Evolutionary conservation across 2,797 vertebrate genomes (phyloP), one percentile per base, ranked within the genome.

Genomic region (Naso thynnoides): DNA sequence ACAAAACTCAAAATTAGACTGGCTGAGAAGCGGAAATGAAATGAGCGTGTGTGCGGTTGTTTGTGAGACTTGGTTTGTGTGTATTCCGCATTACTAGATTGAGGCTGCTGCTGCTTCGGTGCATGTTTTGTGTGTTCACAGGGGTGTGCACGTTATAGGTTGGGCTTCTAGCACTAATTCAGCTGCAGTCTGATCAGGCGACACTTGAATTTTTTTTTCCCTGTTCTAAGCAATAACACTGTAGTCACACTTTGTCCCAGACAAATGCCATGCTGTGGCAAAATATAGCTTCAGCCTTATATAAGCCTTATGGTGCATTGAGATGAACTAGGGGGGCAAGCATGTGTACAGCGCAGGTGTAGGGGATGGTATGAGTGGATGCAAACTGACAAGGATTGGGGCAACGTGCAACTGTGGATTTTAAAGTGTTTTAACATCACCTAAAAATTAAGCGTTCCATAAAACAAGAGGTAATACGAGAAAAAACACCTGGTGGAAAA

Each of bases 11-110:
- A 88, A 91, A 91, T 90, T 81, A 87, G 75, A 79, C 73, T 73
- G 71, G 70, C 84, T 69, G 70, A 62, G 73, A 53, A 84, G 73
- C 69, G 80, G 88, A 90, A 89, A 90, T 91, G 59, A 91, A 89
- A 85, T 73, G 60, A 75, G 33, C 33, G 58, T 47, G 78, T 61
- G 58, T 41, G 21, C 21, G 27, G 56, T 36, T 73, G 42, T 72
- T 44, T 75, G 55, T 53, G 47, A 38, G 78, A 49, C 23, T 53
- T 53, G 64, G 24, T 48, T n/a, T 70, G 72, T 80, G 70, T 80
- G 81, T 76, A 68, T 69, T 68, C 79, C 70, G 66, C 75, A 82
- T 61, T 81, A 84, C 29, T 0, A 77, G 74, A 81, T 27, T 77
- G 50, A 42, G 82, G 45, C 65, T 49, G 65, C 69, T 4, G 31